These are phyloP conservation scores for Drosophila kanapiae DNA, from an alignment of 1,140 invertebrate species.

Conservation along the genomic window DNA sequence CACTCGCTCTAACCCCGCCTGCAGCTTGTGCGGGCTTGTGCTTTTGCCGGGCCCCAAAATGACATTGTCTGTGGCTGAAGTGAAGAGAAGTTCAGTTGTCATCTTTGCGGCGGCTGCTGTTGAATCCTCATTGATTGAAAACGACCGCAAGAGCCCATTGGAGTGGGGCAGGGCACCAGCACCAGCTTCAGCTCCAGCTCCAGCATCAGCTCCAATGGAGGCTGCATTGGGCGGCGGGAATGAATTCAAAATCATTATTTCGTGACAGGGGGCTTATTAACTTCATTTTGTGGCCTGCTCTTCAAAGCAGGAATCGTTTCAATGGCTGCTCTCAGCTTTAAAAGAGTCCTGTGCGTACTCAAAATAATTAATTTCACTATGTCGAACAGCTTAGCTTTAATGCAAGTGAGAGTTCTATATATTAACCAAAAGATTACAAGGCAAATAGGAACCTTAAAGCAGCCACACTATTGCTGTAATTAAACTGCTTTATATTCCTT, in stretches of 20 bases:
- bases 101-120: constrained; percentile 67
- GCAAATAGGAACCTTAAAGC: background rate
- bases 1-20: constrained; percentile 13
- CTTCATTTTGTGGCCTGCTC: constrained; percentile 6
- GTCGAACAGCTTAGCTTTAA: background rate
- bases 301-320: constrained; percentile 1
- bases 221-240: constrained; percentile 1
- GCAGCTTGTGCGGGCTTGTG: constrained; percentile 40
- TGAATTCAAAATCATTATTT: constrained; percentile 48
- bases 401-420: background rate
- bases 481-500: too few species aligned
- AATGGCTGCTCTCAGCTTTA: background rate
- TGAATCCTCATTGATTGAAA: constrained; percentile 79
- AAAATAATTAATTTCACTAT: background rate
- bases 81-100: constrained; percentile 76
- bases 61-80: constrained; percentile 78
- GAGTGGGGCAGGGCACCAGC: background rate
- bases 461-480: too few species aligned
- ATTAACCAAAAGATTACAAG: background rate
- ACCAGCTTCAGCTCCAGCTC: background rate
- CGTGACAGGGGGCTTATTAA: constrained; percentile 31
- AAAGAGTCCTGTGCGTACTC: background rate
- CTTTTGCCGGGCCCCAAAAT: constrained; percentile 60
- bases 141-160: constrained; percentile 43
- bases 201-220: background rate